Evolutionary conservation across 2,888 invertebrate genomes (phyloP), one percentile per base, ranked within the genome.

Genomic region (Ceriagrion tenellum): DNA sequence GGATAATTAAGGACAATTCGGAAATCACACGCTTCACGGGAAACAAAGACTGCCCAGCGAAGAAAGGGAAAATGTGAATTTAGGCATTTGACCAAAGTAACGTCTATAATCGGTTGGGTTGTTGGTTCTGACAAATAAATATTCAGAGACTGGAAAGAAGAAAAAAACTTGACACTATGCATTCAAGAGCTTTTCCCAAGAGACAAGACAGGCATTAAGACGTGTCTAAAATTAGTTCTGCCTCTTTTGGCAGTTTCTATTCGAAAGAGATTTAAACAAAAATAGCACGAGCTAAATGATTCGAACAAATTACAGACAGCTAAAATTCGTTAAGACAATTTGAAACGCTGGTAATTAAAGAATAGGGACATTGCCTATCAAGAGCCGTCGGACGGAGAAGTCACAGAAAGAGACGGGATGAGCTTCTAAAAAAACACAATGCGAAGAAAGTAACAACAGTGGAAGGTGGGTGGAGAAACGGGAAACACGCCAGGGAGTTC

Each of bases 321-420:
- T 81, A 81, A 81, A 81, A 81, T 81, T 81, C 81, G 81, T 81
- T 81, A 81, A 81, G 81, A 81, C 81, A 35, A 81, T 81, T 81
- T 81, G 81, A 81, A 81, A 35, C 81, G 35, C 81, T 30, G 81
- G 81, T 81, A 81, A 81, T 81, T 81, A 81, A 30, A 35, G 81
- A 81, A 81, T 81, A 81, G 81, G 81, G 81, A 81, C 81, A 81
- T 35, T 81, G 35, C 35, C 81, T 35, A 81, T 35, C 81, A 30
- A 35, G 81, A 81, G 35, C 81, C 81, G 81, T 81, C 81, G 81
- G 81, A 35, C 59, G 81, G 35, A 18, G 35, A 35, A 81, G 81
- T 81, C 81, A 81, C 81, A 81, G 35, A 35, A 35, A 81, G 81
- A 81, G 81, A 81, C 81, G 81, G 18, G 81, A 8, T 8, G 69